Base-by-base conservation (phyloP, 2,113 vertebrate genomes). In the Noctilio leporinus region DNA sequence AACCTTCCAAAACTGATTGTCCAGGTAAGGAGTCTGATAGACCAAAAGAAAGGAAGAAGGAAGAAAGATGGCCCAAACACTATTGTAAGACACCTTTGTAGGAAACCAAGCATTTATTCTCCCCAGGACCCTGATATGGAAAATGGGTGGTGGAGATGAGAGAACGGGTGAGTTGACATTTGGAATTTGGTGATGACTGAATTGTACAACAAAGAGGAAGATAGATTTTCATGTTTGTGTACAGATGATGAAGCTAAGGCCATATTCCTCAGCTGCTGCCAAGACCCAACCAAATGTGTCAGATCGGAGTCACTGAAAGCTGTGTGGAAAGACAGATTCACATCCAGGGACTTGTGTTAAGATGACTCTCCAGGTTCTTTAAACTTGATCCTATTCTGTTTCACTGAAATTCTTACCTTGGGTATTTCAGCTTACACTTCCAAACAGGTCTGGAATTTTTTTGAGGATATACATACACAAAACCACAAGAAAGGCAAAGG, bases 391-490 rank as follows among this genome's bases (percentile, higher is more conserved):
- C 89, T 96, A 57, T 91, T 89, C 78, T 67, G 28, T 84, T 93
- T 83, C 84, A 76, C 80, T 92, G 85, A 65, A 84, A 94, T 72
- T 94, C 78, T 92, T 97, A 94, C 84, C 86, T 94, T 76, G 87
- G 59, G 53, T 43, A 40, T 65, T 89, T 14, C 83, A 85, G 70
- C 75, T 96, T 47, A 82, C 19, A 93, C 30, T 97, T 95, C 64
- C 55, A 72, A 59, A 80, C 43, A 51, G n/a, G 22, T 67, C 35
- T 91, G 35, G 26, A 92, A 86, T 45, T 65, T 93, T 94, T 65
- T 73, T 70, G 53, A 77, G 43, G 8, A 57, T 55, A 75, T 26
- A 49, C 28, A 76, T n/a, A n/a, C n/a, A n/a, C n/a, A 80, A 62
- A 43, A 9, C 24, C 49, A n/a, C 62, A 78, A 67, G 8, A 90